Evolutionary conservation across 1,140 invertebrate genomes (phyloP), one percentile per base, ranked within the genome.

Genomic region (Halictus rubicundus): DNA sequence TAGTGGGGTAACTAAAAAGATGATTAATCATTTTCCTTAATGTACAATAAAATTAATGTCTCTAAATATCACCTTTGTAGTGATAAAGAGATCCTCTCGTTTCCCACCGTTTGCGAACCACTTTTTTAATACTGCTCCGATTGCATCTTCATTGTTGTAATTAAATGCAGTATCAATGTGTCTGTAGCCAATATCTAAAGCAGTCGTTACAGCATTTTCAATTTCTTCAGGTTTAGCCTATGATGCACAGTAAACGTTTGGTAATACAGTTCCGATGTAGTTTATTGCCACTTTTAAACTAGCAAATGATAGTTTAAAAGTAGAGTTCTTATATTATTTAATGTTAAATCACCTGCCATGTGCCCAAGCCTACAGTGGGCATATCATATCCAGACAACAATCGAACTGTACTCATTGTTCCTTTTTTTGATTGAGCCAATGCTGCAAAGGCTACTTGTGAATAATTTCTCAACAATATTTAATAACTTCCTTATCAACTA

Each of bases 121-220:
- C 89, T 95, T 94, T 86, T 96, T 95, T 16, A 98, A 91, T 60
- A 96, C 95, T 64, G 94, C 94, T 23, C 97, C 97, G 87, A 98
- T 97, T 12, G 95, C 94, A 80, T 95, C 94, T 92, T 98, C 97
- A 90, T 98, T 98, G 80, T 95, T 94, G 88, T 98, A 98, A 90
- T 96, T 95, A 81, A 95, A 95, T 46, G 97, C 97, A 21, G 96
- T 97, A 89, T 98, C 97, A 73, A 98, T 97, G 83, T 97, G 97
- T 42, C 96, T 94, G 87, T 97, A 97, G 16, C 96, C 95, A 83
- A 81, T 90, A 32, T 95, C 90, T 25, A 96, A 87, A 25, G 95
- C 97, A 70, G 92, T 92, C 64, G 95, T 94, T 0, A 97, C 93
- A 39, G 95, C 96, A 23, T 88, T 87, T 90, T 96, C 95, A 76